Evolutionary conservation across 2,888 invertebrate species (phyloP).

Genomic region (Corbicula japonica): DNA sequence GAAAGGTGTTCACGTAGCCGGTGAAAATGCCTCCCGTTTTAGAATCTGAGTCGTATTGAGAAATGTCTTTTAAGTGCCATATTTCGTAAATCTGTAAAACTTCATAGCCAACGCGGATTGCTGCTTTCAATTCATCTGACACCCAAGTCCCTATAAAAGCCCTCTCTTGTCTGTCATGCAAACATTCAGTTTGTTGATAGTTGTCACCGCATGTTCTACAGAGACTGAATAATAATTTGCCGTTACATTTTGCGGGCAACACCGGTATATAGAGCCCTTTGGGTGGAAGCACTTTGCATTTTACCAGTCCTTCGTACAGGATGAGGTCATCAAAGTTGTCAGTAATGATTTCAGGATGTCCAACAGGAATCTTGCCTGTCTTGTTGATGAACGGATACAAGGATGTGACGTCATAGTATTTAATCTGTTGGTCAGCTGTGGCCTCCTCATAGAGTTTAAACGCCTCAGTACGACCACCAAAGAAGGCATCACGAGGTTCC

Average conservation of each 20-base stretch:
- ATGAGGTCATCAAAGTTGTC: slow-evolving; percentile 19
- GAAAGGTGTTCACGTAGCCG: too few relatives aligned
- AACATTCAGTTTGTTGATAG: slow-evolving; percentile 67
- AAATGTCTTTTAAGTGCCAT: slow-evolving; percentile 22
- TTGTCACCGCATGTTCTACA: slow-evolving; percentile 69
- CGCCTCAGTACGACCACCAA: too few relatives aligned
- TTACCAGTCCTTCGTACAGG: slow-evolving; percentile 18
- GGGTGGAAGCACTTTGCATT: slow-evolving; percentile 24
- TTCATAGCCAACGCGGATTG: slow-evolving; percentile 14
- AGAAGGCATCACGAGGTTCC: too few relatives aligned
- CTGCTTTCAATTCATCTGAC: slow-evolving; percentile 74
- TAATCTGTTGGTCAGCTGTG: slow-evolving; percentile 14
- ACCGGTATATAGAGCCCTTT: slow-evolving; percentile 16
- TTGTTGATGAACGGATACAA: slow-evolving; percentile 34
- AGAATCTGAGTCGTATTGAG: slow-evolving; percentile 10
- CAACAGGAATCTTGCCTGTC: slow-evolving; percentile 20
- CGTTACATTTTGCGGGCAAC: slow-evolving; percentile 18
- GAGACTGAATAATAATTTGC: slow-evolving; percentile 81
- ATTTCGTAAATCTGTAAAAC: slow-evolving; percentile 13
- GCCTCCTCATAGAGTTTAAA: slow-evolving; percentile 43
- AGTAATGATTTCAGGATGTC: slow-evolving; percentile 23
- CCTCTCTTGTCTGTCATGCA: slow-evolving; percentile 73
- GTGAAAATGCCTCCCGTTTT: slow-evolving; percentile 18
- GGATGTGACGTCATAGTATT: too few relatives aligned
- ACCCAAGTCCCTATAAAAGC: slow-evolving; percentile 82